These are phyloP conservation scores for Phrynocephalus versicolor DNA, from an alignment of 2,113 vertebrate genomes.

Conservation along the genomic window DNA sequence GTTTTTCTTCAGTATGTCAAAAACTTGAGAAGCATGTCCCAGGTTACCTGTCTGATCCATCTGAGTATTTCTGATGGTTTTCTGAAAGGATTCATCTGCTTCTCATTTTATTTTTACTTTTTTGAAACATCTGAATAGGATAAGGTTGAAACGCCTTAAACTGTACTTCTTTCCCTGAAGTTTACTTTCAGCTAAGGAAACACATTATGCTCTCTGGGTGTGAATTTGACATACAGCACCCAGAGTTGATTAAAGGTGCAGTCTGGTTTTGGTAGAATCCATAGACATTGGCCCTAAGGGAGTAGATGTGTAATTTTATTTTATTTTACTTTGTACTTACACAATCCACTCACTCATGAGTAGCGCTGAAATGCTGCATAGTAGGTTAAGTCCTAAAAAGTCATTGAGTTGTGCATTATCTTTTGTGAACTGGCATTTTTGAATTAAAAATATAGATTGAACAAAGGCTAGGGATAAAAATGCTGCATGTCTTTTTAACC, in stretches of 20 bases:
- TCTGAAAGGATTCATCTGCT: background rate
- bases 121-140: conserved; percentile 28
- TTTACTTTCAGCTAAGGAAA: conserved; percentile 34
- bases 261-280: background rate
- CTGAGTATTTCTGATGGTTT: background rate
- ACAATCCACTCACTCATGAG: conserved; percentile 13
- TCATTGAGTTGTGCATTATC: conserved; percentile 24
- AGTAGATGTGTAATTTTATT: background rate
- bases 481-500: background rate
- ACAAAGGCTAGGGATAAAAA: background rate
- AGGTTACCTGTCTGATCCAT: background rate
- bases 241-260: background rate
- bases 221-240: background rate
- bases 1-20: conserved; percentile 18
- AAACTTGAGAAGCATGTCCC: conserved; percentile 11
- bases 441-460: background rate
- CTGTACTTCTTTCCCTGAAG: conserved; percentile 25
- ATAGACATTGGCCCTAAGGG: background rate
- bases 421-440: background rate
- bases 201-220: conserved; percentile 8
- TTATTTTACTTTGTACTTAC: too few relatives aligned
- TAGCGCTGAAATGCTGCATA: conserved; percentile 4
- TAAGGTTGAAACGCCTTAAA: conserved; percentile 18
- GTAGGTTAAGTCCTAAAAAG: background rate
- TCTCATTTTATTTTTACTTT: background rate